A percentile compares a stretch with the other conserved stretches of the same genome.
Conservation (phyloP, 2,113 vertebrate species). For the Silurus asotus region DNA sequence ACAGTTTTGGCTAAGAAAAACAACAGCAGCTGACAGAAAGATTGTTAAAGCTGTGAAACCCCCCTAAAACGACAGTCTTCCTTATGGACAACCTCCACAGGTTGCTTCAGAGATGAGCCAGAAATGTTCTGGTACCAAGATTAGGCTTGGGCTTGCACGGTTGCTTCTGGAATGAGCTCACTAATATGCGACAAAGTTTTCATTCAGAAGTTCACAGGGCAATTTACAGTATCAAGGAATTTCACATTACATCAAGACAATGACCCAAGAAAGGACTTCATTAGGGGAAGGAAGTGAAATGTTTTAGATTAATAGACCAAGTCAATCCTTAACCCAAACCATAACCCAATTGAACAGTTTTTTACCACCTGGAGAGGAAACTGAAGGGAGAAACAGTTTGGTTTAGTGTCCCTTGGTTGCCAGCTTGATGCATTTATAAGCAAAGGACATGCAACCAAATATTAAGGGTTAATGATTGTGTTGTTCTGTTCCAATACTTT, state of each 20-base stretch:
- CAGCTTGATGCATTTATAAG: not conserved
- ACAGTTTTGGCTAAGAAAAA: not conserved
- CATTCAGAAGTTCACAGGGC: not conserved
- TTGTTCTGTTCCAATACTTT: not conserved
- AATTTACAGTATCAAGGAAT: too few relatives aligned
- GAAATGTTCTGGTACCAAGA: not conserved
- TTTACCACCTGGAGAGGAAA: not conserved
- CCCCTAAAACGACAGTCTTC: not conserved
- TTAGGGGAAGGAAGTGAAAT: not conserved
- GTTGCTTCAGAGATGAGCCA: too few relatives aligned
- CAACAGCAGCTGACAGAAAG: not conserved
- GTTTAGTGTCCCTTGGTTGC: not conserved
- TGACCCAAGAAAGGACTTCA: not conserved
- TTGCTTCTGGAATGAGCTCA: not conserved
- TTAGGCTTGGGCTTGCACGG: not conserved
- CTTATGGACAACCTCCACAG: not conserved
- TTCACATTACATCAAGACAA: not conserved
- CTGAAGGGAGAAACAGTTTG: not conserved
- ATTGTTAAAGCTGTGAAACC: not conserved
- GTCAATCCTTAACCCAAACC: not conserved
- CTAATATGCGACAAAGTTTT: not conserved
- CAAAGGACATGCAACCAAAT: not conserved
- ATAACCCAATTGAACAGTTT: not conserved
- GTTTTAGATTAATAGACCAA: not conserved
- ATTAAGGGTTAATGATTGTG: not conserved